Base-by-base conservation (phyloP, 92 coral and sea anemone species). In the Siderastrea siderea region DNA sequence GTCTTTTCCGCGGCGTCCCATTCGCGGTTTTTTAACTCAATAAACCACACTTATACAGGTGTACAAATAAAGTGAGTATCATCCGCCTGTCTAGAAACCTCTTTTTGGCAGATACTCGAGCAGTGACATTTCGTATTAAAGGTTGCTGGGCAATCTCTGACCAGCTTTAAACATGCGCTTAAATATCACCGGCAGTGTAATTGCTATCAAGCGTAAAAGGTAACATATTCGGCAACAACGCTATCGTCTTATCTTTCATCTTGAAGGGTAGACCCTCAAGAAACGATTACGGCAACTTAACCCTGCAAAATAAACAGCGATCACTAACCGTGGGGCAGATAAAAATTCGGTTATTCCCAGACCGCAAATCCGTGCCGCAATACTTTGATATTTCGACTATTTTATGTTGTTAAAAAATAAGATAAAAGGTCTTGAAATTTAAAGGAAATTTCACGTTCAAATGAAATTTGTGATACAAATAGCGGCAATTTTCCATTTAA, bases 31-130 rank as follows among this genome's bases (percentile, higher is more conserved):
- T 60, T 17, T 60, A 11, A 84, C 63, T 62, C 64, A 61, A 74
- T 43, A 47, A 52, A 60, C 11, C 52, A n/a, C 71, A 15, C 77
- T n/a, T 71, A 52, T 74, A 74, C 87, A 84, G 87, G 87, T 84
- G 87, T 38, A 5, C 80, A 61, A 84, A 84, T 50, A 83, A 60
- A 74, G 12, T 6, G 49, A 7, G 46, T 62, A 11, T 9, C 55
- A 62, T 11, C 60, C 14, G 3, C 11, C 54, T 26, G 53, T 61
- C 16, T 12, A 73, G 63, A 63, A 60, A 6, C 58, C 26, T 5
- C 43, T 6, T 8, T 74, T 19, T 26, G 15, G 6, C 57, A 43
- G 54, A 4, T 3, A 61, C 80, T 49, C 13, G 2, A 63, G 63
- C 66, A 13, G 73, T 5, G 51, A 72, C 44, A 15, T 15, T 3